A percentile compares a stretch with the other conserved stretches of the same genome.
These are phyloP conservation scores for Lucinisca nassula DNA, from an alignment of 2,888 invertebrate genomes.

Conservation along the genomic window DNA sequence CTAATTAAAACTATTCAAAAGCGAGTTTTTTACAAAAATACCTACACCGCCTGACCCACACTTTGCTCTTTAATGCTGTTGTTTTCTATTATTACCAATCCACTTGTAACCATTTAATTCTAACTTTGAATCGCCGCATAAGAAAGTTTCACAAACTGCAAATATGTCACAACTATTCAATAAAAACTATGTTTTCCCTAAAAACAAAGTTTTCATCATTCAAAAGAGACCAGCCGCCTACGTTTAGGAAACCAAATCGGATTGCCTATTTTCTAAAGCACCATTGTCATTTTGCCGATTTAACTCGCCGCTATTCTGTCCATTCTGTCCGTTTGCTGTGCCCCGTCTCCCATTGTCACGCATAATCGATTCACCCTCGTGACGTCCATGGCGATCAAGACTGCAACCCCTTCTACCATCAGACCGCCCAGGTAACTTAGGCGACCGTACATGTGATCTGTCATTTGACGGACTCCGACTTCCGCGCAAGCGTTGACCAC, in stretches of 20 bases:
- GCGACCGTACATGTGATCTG: not conserved
- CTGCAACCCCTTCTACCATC: not conserved
- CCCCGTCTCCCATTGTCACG: not conserved
- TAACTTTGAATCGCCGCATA: not conserved
- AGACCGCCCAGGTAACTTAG: not conserved
- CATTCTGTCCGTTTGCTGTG: not conserved
- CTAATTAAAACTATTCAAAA: conserved; percentile 3
- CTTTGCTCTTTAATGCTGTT: not conserved
- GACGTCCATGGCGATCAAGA: not conserved
- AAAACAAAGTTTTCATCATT: conserved; percentile 15
- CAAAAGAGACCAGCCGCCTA: conserved; percentile 6
- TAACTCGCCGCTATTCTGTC: not conserved
- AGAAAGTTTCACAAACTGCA: conserved; percentile 21
- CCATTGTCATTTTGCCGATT: not conserved
- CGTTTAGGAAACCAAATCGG: conserved; percentile 14
- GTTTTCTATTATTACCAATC: conserved; percentile 17
- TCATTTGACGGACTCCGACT: not conserved
- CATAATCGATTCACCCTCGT: not conserved
- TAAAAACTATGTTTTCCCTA: conserved; percentile 22
- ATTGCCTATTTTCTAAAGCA: not conserved
- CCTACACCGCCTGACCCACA: conserved; percentile 28
- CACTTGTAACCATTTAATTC: conserved; percentile 8
- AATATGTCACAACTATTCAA: conserved; percentile 13
- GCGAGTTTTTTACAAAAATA: conserved; percentile 6
- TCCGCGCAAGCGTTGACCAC: not conserved